Evolutionary conservation across 2,113 vertebrate species (phyloP).

Genomic region (Fregata magnificens): DNA sequence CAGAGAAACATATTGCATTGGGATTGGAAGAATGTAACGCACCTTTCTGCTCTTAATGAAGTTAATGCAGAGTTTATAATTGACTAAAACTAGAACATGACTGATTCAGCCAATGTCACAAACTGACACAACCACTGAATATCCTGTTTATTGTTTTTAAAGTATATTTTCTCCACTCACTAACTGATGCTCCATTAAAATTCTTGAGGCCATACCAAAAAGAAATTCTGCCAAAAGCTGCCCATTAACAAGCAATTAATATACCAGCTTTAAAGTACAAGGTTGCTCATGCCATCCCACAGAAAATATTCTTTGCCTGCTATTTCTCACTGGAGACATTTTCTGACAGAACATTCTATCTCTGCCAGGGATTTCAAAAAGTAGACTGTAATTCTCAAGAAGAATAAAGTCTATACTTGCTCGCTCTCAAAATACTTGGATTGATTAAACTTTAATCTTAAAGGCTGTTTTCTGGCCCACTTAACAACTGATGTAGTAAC

Average conservation of each 20-base stretch:
- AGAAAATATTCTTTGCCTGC: slow-evolving; percentile 33
- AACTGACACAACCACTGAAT: not conserved
- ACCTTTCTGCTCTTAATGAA: not conserved
- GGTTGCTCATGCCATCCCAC: slow-evolving; percentile 39
- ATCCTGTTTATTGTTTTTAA: not conserved
- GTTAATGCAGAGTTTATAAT: not conserved
- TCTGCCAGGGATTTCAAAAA: slow-evolving; percentile 25
- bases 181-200: not conserved
- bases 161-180: not conserved
- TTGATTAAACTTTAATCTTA: slow-evolving; percentile 41
- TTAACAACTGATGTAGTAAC: slow-evolving; percentile 15
- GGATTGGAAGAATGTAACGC: not conserved
- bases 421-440: not conserved
- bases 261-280: slow-evolving; percentile 8
- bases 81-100: not conserved
- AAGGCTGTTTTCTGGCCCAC: slow-evolving; percentile 38
- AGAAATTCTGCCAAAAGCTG: slow-evolving; percentile 27
- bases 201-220: slow-evolving; percentile 12
- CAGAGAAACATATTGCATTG: not conserved
- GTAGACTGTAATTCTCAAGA: not conserved
- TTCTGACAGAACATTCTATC: slow-evolving; percentile 23
- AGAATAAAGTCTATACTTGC: not conserved
- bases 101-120: not conserved
- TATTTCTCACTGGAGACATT: slow-evolving; percentile 13
- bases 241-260: slow-evolving; percentile 54